These are phyloP conservation scores for Pandemis corylana DNA, from an alignment of 2,888 invertebrate species.

Conservation along the genomic window DNA sequence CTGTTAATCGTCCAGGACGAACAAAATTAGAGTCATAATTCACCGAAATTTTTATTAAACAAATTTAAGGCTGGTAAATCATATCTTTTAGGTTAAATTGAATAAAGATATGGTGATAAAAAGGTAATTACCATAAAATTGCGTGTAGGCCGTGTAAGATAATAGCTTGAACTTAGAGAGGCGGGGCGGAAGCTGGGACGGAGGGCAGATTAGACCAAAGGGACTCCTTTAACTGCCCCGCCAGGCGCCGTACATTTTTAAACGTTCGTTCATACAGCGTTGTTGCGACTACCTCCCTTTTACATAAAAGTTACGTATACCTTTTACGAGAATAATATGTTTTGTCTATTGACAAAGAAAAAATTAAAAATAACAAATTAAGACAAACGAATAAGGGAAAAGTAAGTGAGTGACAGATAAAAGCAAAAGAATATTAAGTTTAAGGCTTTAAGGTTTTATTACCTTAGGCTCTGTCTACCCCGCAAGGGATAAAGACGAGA, in stretches of 20 bases:
- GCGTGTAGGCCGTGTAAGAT: conserved; percentile 58
- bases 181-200: conserved; percentile 7
- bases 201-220: conserved; percentile 3
- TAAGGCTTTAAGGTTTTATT: no score
- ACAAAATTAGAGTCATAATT: conserved; percentile 36
- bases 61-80: conserved; percentile 31
- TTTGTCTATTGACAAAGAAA: no score
- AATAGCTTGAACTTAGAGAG: conserved; percentile 45
- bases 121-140: conserved; percentile 79
- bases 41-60: conserved; percentile 23
- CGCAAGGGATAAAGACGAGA: no score
- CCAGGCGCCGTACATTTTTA: not conserved
- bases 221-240: not conserved
- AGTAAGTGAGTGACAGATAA: no score
- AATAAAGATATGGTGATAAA: conserved; percentile 77
- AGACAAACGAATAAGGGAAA: no score
- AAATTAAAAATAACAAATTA: no score
- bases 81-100: conserved; percentile 64
- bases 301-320: no score
- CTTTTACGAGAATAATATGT: no score
- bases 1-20: conserved; percentile 16
- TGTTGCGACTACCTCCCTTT: not conserved
- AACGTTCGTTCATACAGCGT: not conserved
- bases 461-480: no score
- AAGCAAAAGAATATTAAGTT: no score